Base-by-base conservation (phyloP, 2,797 vertebrate genomes). In the Emys orbicularis region DNA sequence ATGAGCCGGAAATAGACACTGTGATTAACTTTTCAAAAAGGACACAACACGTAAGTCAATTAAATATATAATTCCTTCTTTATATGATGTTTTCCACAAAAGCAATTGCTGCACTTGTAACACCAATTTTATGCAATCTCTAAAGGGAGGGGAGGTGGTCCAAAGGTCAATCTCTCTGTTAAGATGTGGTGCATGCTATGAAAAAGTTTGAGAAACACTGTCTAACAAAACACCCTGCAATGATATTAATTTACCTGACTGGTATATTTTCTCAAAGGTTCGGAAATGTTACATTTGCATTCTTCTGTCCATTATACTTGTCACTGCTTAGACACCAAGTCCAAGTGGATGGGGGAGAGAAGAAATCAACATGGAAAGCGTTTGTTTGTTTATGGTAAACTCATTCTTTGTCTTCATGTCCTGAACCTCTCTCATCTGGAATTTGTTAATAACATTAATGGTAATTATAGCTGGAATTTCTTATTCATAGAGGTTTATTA, bases 201-300 rank as follows among this genome's bases (percentile, higher is more conserved):
- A 87, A 89, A 52, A 52, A 18, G 52, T 16, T 52, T 52, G 52
- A 52, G 52, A 52, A 52, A 52, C 52, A 52, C 52, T 5, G 74
- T 68, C 34, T 87, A 76, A 87, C 52, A 91, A 21, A 4, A 0
- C 13, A 47, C 4, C 29, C 68, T 41, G 9, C 41, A 47, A 53
- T 0, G 8, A 82, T 61, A 49, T 16, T 88, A 9, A n/a, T 53
- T 0, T 0, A 52, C n/a, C 44, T 21, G 47, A 84, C 44, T 1
- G 3, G 5, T 5, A 23, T 83, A 12, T 83, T 59, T 90, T 80
- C 83, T 80, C 12, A 86, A 88, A 10, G 23, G 47, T 8, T 53
- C 21, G 74, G 87, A 89, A 92, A 85, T 10, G 7, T 89, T 84
- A 41, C 10, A 4, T 90, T 90, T 81, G 2, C 31, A 90, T 27